phyloP scores from a whole-genome alignment of 2,797 vertebrate genomes.

The Euphonia xanthogaster region DNA sequence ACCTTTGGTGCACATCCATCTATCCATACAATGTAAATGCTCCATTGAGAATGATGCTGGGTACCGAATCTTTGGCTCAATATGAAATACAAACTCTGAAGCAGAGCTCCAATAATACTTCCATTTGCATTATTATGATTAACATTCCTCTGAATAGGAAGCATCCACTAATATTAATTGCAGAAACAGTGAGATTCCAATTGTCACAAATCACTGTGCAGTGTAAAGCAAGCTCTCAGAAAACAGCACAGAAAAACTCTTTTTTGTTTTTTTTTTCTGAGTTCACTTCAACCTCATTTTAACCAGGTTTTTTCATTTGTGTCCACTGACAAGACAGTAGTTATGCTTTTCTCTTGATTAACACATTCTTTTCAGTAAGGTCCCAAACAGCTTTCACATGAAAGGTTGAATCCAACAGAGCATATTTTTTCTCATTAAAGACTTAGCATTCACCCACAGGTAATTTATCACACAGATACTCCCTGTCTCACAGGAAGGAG shows the following conservation, averaged over 20 bases:
- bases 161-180: slow-evolving; percentile 50
- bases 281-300: slow-evolving; percentile 27
- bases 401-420: slow-evolving; percentile 38
- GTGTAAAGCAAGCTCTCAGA: neutral
- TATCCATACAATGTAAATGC: neutral
- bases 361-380: slow-evolving; percentile 35
- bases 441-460: neutral
- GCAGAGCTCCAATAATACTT: slow-evolving; percentile 26
- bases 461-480: slow-evolving; percentile 32
- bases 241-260: neutral
- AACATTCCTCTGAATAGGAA: slow-evolving; percentile 16
- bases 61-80: slow-evolving; percentile 5
- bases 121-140: slow-evolving; percentile 57
- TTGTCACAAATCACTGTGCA: slow-evolving; percentile 24
- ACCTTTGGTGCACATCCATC: slow-evolving; percentile 16
- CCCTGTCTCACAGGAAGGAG: slow-evolving; percentile 2
- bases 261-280: neutral
- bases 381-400: slow-evolving; percentile 20
- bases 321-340: slow-evolving; percentile 4
- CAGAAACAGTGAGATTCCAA: slow-evolving; percentile 28
- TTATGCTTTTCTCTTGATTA: slow-evolving; percentile 44
- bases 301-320: slow-evolving; percentile 14
- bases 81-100: slow-evolving; percentile 2
- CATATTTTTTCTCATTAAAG: slow-evolving; percentile 41
- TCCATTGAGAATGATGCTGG: slow-evolving; percentile 6